Conservation (phyloP, 2,113 vertebrate genomes). For the Zosterops japonicus region DNA sequence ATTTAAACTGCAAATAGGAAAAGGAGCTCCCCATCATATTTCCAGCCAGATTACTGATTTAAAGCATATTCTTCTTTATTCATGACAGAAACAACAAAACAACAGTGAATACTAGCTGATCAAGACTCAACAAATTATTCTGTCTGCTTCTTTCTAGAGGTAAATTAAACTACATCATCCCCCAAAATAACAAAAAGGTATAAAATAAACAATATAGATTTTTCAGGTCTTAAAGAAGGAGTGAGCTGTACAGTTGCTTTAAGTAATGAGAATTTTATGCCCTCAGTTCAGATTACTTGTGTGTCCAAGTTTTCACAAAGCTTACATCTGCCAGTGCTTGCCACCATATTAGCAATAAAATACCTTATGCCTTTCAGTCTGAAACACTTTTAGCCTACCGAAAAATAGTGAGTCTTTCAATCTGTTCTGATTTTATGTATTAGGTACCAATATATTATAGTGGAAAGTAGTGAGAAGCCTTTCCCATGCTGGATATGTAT, state of each 20-base stretch:
- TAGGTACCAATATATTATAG: neutral
- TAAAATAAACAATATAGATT: neutral
- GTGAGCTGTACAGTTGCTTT: too few relatives aligned
- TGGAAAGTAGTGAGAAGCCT: neutral
- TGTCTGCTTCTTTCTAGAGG: neutral
- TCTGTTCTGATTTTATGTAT: neutral
- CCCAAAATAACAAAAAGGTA: neutral
- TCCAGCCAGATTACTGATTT: neutral
- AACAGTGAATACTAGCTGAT: neutral
- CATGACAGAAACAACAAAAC: neutral
- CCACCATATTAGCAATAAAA: neutral
- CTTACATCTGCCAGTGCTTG: neutral
- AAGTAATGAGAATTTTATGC: neutral
- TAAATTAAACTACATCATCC: neutral
- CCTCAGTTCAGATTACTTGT: neutral
- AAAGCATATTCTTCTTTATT: neutral
- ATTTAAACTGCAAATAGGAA: neutral
- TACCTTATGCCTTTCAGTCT: neutral
- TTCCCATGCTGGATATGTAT: neutral
- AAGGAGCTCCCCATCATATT: neutral
- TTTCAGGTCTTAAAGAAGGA: neutral
- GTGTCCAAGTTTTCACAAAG: neutral
- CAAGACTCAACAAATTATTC: neutral
- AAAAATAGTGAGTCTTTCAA: neutral
- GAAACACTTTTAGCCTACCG: neutral